Evolutionary conservation across 2,888 invertebrate genomes (phyloP).

Genomic region (Branchinecta sandiegonensis): DNA sequence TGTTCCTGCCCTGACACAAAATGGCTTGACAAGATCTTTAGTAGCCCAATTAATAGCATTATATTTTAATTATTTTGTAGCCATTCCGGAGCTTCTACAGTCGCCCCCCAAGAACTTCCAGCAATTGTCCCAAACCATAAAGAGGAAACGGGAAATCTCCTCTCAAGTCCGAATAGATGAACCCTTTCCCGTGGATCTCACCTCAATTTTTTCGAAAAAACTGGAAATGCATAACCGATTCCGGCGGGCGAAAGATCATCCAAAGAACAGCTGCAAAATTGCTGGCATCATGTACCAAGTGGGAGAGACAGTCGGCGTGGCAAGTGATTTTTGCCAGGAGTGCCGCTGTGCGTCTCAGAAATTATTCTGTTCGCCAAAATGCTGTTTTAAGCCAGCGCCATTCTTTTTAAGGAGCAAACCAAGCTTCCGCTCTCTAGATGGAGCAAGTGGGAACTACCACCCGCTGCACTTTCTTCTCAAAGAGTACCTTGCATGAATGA

Average conservation of each 20-base stretch:
- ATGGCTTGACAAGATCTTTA: too few relatives aligned
- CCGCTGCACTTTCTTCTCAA: neutral
- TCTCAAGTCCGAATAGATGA: neutral
- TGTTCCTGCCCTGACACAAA: too few relatives aligned
- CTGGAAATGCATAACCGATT: neutral
- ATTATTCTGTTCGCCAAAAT: conserved; percentile 31
- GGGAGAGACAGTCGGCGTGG: conserved; percentile 27
- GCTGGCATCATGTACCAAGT: neutral
- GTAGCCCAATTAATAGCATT: too few relatives aligned
- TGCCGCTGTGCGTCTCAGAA: conserved; percentile 31
- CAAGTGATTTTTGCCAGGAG: conserved; percentile 30
- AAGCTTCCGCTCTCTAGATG: neutral
- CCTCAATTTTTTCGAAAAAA: too few relatives aligned
- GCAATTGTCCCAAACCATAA: neutral
- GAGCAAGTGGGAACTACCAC: neutral
- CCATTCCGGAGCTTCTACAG: neutral
- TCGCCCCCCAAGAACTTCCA: neutral
- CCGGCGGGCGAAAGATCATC: conserved; percentile 4
- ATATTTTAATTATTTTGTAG: neutral
- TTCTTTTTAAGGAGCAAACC: conserved; percentile 19
- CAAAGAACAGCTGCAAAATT: conserved; percentile 11
- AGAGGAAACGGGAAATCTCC: neutral
- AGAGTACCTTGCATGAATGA: neutral
- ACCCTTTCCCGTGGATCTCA: neutral
- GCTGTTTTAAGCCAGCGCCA: conserved; percentile 30